Evolutionary conservation across 2,797 vertebrate genomes (phyloP).

Genomic region (Mus minutoides): DNA sequence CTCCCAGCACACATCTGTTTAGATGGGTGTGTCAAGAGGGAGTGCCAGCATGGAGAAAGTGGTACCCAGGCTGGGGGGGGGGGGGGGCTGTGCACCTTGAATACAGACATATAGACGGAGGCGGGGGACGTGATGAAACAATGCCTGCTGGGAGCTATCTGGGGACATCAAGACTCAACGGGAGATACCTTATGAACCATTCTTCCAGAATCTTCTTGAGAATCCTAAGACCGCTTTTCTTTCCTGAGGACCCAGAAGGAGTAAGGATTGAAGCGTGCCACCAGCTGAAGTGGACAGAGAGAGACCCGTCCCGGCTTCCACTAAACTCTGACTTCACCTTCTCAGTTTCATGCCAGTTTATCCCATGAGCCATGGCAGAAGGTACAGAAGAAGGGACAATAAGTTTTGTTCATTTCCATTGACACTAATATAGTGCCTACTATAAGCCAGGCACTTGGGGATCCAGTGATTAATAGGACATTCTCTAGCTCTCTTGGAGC

Average conservation of each 20-base stretch:
- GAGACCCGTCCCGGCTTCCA: background rate
- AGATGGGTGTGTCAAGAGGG: background rate
- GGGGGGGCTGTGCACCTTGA: background rate
- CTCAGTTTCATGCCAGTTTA: conserved; percentile 36
- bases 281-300: background rate
- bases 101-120: accelerated
- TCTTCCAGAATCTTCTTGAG: background rate
- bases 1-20: background rate
- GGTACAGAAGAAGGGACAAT: background rate
- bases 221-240: background rate
- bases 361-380: conserved; percentile 7
- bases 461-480: background rate
- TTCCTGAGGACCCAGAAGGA: background rate
- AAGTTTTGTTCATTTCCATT: conserved; percentile 48
- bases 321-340: background rate
- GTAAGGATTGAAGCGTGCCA: background rate
- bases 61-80: background rate
- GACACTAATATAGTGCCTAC: conserved; percentile 29
- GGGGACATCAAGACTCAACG: background rate
- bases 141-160: background rate
- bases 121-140: too few species aligned
- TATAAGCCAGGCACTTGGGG: background rate
- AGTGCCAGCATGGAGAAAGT: background rate
- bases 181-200: background rate
- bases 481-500: background rate